Conservation (phyloP, 1,140 invertebrate genomes). For the Leptinotarsa texana region DNA sequence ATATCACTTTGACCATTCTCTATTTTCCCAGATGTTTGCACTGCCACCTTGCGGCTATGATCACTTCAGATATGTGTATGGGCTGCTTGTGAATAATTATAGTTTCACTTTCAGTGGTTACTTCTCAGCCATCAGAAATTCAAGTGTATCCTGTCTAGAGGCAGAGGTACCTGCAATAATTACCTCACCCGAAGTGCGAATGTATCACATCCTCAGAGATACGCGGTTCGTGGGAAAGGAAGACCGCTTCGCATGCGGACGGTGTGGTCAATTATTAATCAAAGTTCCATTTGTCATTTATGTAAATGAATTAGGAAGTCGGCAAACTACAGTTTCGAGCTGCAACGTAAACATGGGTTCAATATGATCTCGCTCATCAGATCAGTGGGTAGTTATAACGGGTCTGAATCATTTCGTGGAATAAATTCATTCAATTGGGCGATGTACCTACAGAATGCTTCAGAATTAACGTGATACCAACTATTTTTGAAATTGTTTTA, state of each 20-base stretch:
- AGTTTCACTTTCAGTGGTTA: background rate
- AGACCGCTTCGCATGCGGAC: background rate
- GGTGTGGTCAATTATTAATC: background rate
- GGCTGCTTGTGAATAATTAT: background rate
- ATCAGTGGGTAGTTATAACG: conserved; percentile 5
- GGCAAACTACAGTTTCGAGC: background rate
- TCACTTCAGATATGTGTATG: too few species aligned
- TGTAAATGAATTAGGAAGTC: background rate
- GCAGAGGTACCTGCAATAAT: background rate
- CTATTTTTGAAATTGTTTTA: too few species aligned
- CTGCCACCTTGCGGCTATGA: too few species aligned
- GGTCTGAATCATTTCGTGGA: background rate
- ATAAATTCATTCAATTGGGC: background rate
- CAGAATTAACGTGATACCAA: background rate
- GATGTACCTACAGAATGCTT: background rate
- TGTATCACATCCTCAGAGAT: conserved; percentile 1
- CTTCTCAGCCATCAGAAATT: background rate
- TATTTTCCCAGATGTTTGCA: too few species aligned
- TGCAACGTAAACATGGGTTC: background rate
- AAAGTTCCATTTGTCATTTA: conserved; percentile 3
- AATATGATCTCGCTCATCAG: conserved; percentile 4
- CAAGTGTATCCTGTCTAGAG: background rate
- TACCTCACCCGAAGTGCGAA: background rate
- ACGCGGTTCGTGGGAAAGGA: background rate
- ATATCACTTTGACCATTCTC: too few species aligned